These are phyloP conservation scores for Leptinotarsa defecta DNA, from an alignment of 1,140 invertebrate species.

Conservation along the genomic window DNA sequence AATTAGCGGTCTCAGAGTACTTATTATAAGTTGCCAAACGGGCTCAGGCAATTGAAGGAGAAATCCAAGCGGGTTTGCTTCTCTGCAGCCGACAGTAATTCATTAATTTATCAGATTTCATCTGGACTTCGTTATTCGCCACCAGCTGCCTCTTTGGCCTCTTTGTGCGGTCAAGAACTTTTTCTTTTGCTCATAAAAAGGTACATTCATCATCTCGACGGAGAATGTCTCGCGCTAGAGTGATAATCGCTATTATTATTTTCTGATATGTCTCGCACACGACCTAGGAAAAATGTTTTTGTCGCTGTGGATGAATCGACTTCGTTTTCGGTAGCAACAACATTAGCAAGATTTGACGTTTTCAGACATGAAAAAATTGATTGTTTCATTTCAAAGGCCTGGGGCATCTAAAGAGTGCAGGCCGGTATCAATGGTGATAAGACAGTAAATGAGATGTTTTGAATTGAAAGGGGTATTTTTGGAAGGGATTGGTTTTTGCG, in stretches of 20 bases:
- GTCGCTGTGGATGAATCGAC: not conserved
- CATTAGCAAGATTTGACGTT: no score
- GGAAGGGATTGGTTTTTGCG: no score
- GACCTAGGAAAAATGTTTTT: not conserved
- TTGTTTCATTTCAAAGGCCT: no score
- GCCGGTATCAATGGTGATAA: no score
- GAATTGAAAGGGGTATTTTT: no score
- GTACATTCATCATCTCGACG: not conserved
- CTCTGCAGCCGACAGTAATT: not conserved
- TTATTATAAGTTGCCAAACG: slow-evolving; percentile 1
- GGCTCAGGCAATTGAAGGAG: not conserved
- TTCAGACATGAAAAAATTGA: no score
- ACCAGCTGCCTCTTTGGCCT: not conserved
- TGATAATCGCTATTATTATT: not conserved
- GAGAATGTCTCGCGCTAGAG: not conserved
- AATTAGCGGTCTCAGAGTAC: not conserved
- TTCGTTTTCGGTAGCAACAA: not conserved
- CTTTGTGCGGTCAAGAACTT: not conserved
- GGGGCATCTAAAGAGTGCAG: no score
- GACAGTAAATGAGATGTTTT: no score
- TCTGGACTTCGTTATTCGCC: not conserved
- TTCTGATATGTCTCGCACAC: not conserved
- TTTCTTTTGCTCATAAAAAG: not conserved
- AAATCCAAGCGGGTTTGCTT: not conserved
- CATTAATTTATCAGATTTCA: slow-evolving; percentile 6